Evolutionary conservation across 2,797 vertebrate genomes (phyloP), one percentile per base, ranked within the genome.

Genomic region (Myiotriccus ornatus): DNA sequence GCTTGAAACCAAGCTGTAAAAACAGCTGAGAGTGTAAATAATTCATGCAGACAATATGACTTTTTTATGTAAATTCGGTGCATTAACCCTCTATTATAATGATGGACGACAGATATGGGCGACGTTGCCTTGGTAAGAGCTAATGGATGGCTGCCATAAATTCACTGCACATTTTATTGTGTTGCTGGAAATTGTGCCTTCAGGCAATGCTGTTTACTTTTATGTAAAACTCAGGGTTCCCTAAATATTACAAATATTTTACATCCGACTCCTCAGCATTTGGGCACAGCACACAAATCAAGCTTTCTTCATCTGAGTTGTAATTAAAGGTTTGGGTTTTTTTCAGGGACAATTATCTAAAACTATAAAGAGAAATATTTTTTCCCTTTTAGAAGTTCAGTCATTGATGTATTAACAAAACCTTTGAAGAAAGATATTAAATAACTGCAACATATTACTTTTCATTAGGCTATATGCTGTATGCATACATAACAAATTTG

Each of bases 61-160:
- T 99, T 99, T 99, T 99, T 99, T 99, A 99, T 99, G 99, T 99
- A 99, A 99, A 99, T 99, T 98, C 97, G 95, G 98, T 99, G 99
- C 99, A 99, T 99, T 99, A 99, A 99, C 99, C 99, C 99, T 99
- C 99, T 99, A 99, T 99, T 99, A 99, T 99, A 99, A 99, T 99
- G 99, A 99, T 99, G 99, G 99, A 99, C 99, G 99, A 99, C 99
- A 99, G 99, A 99, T 99, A 99, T 98, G 99, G 99, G 98, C 99
- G 99, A 99, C 99, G 98, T 99, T 99, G 99, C 99, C 99, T 99
- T 99, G 99, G 99, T 99, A 99, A 99, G 99, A 99, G 98, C 99
- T 99, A 99, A 99, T 99, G 99, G 99, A 99, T 99, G 99, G 99
- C 99, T 99, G 98, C 99, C 99, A 99, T 99, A 99, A 99, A 99